Percentiles rank a stretch among this genome's conserved stretches.
Conservation (phyloP, 2,888 invertebrate genomes). For the Allygus modestus region DNA sequence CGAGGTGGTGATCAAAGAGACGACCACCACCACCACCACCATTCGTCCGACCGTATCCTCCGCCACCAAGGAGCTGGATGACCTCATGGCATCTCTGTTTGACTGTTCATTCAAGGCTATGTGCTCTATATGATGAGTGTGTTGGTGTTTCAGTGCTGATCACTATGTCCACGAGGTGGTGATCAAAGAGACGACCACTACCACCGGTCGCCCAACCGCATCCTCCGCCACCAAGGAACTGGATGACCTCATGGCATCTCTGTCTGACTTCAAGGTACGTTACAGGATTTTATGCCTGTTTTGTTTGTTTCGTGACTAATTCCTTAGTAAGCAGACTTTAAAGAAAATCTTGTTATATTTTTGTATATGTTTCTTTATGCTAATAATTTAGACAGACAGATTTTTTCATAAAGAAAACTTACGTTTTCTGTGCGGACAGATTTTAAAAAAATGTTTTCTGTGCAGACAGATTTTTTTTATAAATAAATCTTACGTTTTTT, state of each 20-base stretch:
- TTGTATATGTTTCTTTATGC: too few species aligned
- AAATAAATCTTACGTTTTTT: too few species aligned
- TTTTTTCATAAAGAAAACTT: too few species aligned
- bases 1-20: slow-evolving; percentile 76
- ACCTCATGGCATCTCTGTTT: slow-evolving; percentile 96
- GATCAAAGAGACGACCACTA: slow-evolving; percentile 75
- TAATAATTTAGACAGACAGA: too few species aligned
- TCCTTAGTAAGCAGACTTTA: too few species aligned
- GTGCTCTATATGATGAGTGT: too few species aligned
- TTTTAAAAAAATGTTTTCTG: too few species aligned
- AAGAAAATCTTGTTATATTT: too few species aligned
- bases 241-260: slow-evolving; percentile 96
- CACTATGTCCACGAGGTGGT: slow-evolving; percentile 75
- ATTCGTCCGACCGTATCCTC: slow-evolving; percentile 85
- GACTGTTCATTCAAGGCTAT: slow-evolving; percentile 97
- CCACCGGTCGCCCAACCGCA: slow-evolving; percentile 76
- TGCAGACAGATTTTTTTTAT: too few species aligned
- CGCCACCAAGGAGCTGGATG: slow-evolving; percentile 96
- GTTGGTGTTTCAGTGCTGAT: slow-evolving; percentile 72
- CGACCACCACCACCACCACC: slow-evolving; percentile 71
- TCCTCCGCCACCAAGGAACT: slow-evolving; percentile 96
- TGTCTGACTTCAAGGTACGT: slow-evolving; percentile 95
- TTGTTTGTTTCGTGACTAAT: not conserved
- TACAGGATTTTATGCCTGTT: not conserved
- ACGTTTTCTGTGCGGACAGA: too few species aligned